phyloP scores from a whole-genome alignment of 2,797 vertebrate species.

The Myoxocephalus aenaeus region DNA sequence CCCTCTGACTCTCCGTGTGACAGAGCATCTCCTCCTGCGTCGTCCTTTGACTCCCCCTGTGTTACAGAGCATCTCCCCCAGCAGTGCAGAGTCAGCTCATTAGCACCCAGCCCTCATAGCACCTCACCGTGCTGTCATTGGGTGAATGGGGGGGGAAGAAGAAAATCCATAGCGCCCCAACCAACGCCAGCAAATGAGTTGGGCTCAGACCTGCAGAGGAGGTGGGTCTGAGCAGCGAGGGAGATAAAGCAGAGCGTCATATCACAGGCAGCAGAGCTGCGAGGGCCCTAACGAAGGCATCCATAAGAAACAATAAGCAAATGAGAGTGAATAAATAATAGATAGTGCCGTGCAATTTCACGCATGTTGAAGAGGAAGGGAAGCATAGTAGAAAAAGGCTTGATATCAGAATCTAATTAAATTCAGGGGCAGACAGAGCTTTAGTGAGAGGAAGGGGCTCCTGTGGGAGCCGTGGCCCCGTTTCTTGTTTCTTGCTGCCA shows the following conservation, averaged over 20 bases:
- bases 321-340: constrained; percentile 83
- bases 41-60: constrained; percentile 82
- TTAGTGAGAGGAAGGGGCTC: constrained; percentile 75
- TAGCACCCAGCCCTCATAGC: constrained; percentile 99
- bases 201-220: constrained; percentile 82
- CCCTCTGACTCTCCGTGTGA: constrained; percentile 65
- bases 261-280: constrained; percentile 72
- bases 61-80: constrained; percentile 88
- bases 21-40: constrained; percentile 70
- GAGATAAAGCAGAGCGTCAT: constrained; percentile 68
- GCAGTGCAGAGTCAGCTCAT: constrained; percentile 99
- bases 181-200: constrained; percentile 85
- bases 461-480: constrained; percentile 76
- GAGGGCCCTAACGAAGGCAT: constrained; percentile 73
- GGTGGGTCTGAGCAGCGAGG: constrained; percentile 72
- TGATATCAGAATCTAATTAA: constrained; percentile 86
- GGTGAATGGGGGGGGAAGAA: constrained; percentile 69
- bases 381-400: constrained; percentile 67
- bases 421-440: constrained; percentile 81
- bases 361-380: constrained; percentile 81
- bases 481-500: constrained; percentile 74
- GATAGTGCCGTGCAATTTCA: constrained; percentile 82
- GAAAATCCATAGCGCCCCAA: constrained; percentile 91
- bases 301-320: constrained; percentile 81
- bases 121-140: constrained; percentile 94